phyloP scores from a whole-genome alignment of 2,888 invertebrate species.

The Ischnus inquisitorius region DNA sequence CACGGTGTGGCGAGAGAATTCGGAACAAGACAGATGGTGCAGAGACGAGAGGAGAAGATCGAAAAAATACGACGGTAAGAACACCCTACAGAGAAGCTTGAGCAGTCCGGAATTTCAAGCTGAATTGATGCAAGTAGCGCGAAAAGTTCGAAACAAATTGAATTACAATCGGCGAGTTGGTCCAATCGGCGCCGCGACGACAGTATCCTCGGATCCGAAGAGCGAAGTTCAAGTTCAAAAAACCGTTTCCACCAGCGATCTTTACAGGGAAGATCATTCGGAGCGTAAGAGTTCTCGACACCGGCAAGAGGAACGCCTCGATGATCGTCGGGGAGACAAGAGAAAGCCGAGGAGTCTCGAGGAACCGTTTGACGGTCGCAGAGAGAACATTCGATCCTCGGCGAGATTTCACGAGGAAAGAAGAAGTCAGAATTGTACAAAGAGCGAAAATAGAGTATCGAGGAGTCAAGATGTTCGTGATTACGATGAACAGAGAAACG shows the following conservation, averaged over 20 bases:
- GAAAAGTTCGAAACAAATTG: constrained; percentile 79
- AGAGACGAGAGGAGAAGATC: constrained; percentile 72
- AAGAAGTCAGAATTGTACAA: constrained; percentile 64
- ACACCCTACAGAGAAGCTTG: constrained; percentile 84
- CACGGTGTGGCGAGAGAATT: constrained; percentile 65
- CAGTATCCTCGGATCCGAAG: constrained; percentile 66
- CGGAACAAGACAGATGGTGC: constrained; percentile 68
- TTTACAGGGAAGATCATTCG: constrained; percentile 48
- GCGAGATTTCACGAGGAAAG: constrained; percentile 72
- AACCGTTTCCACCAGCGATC: constrained; percentile 45
- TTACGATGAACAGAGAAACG: constrained; percentile 70
- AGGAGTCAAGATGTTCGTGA: constrained; percentile 67
- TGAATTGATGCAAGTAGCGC: constrained; percentile 84
- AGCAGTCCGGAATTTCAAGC: constrained; percentile 87
- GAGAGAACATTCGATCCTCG: constrained; percentile 68
- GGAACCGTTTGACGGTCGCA: constrained; percentile 69
- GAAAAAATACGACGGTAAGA: constrained; percentile 81
- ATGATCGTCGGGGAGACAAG: constrained; percentile 55
- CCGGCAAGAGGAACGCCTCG: constrained; percentile 45
- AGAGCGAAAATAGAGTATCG: constrained; percentile 71
- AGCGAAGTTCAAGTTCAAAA: constrained; percentile 56
- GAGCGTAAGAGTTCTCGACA: constrained; percentile 49
- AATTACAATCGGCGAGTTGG: constrained; percentile 73
- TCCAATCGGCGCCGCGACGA: constrained; percentile 72
- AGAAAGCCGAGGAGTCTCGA: constrained; percentile 72